Percentiles rank a stretch among this genome's conserved stretches.
Conservation (phyloP, 1,140 invertebrate species). For the Elysia chlorotica region DNA sequence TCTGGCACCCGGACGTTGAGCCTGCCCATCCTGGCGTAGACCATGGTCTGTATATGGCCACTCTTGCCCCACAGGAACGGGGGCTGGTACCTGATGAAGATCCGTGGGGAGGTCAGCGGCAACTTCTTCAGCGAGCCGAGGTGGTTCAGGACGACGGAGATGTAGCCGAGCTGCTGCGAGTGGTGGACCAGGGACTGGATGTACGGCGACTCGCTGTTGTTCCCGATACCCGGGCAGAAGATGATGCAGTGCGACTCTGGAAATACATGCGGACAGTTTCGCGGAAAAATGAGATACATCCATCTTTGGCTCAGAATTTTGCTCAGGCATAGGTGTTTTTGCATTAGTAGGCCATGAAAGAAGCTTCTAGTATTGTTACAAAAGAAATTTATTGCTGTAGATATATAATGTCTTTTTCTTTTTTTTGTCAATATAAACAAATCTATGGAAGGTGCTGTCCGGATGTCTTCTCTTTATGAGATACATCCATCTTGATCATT, state of each 20-base stretch:
- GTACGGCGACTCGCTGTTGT: conserved; percentile 90
- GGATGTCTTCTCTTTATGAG: too few species aligned
- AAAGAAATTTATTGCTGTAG: too few species aligned
- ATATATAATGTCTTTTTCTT: too few species aligned
- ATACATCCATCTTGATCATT: too few species aligned
- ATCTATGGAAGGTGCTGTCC: too few species aligned
- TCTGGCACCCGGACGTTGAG: conserved; percentile 84
- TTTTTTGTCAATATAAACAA: too few species aligned
- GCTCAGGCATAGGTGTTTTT: too few species aligned
- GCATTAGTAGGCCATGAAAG: too few species aligned
- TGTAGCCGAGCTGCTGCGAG: conserved; percentile 85
- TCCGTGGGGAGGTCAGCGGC: conserved; percentile 81
- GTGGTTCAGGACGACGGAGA: conserved; percentile 92
- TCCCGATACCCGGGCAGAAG: conserved; percentile 91
- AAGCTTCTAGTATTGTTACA: too few species aligned
- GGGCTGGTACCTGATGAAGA: conserved; percentile 92
- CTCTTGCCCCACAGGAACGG: conserved; percentile 92
- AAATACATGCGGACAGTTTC: too few species aligned
- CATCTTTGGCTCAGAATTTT: too few species aligned
- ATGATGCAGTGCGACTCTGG: conserved; percentile 85
- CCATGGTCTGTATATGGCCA: conserved; percentile 89
- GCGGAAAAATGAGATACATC: too few species aligned
- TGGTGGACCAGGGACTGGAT: conserved; percentile 90
- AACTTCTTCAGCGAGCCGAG: conserved; percentile 85
- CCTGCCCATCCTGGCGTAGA: conserved; percentile 87